A percentile compares a stretch with the other conserved stretches of the same genome.
Conservation (phyloP, 1,140 invertebrate species). For the Drosophila sproati region DNA sequence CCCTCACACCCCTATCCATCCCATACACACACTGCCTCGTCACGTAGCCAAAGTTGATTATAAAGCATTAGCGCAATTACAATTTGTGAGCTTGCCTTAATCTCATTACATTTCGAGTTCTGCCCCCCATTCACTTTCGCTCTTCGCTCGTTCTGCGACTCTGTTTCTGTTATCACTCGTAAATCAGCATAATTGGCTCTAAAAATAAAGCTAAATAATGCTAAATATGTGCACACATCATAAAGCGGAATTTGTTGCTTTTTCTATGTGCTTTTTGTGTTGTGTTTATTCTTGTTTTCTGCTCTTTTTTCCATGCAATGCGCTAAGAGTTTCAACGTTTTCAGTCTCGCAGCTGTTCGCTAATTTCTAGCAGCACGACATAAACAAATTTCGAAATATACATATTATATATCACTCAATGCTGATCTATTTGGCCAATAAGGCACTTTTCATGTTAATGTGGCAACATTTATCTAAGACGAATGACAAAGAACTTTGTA, state of each 20-base stretch:
- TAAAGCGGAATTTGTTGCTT: neutral
- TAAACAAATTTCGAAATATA: slow-evolving; percentile 31
- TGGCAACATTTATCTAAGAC: neutral
- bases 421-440: slow-evolving; percentile 13
- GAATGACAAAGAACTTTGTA: no score
- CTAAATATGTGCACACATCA: slow-evolving; percentile 42
- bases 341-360: slow-evolving; percentile 42
- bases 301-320: neutral
- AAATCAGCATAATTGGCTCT: slow-evolving; percentile 52
- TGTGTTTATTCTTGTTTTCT: neutral
- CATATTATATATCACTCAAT: neutral
- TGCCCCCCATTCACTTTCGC: neutral
- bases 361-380: slow-evolving; percentile 43
- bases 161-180: slow-evolving; percentile 32
- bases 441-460: neutral
- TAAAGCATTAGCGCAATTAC: slow-evolving; percentile 35
- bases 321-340: slow-evolving; percentile 27
- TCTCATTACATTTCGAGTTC: slow-evolving; percentile 5
- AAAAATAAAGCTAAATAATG: slow-evolving; percentile 40
- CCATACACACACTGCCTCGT: neutral
- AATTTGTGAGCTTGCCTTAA: slow-evolving; percentile 28
- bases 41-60: slow-evolving; percentile 25
- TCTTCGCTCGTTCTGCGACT: neutral
- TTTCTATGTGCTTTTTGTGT: neutral
- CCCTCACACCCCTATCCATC: no score